Conservation (phyloP, 1,140 invertebrate genomes). For the Drosophila eugracilis region DNA sequence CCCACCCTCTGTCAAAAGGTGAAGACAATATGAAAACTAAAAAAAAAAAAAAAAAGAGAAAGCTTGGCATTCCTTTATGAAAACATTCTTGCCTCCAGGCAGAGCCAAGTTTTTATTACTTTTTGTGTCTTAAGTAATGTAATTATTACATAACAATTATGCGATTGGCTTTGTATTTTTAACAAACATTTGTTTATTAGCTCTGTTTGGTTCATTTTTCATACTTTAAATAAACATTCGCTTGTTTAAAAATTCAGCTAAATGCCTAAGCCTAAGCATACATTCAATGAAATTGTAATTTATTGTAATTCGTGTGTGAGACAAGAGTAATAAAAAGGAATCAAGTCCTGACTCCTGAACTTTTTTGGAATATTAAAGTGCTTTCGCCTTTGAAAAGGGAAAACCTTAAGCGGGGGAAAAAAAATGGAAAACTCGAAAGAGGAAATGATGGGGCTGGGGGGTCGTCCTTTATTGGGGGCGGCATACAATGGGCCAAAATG, state of each 20-base stretch:
- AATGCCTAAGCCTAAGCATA: neutral
- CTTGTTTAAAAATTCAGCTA: neutral
- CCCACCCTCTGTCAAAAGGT: conserved; percentile 5
- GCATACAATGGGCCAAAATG: conserved; percentile 39
- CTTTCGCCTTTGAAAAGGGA: neutral
- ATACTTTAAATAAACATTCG: too few species aligned
- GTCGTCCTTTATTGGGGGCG: conserved; percentile 1
- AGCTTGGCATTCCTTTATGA: neutral
- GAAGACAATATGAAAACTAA: conserved; percentile 19
- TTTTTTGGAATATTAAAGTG: conserved; percentile 26
- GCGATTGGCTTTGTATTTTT: too few species aligned
- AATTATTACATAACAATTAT: neutral
- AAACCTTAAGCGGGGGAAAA: conserved; percentile 8
- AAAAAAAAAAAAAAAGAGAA: neutral
- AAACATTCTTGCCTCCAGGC: conserved; percentile 9
- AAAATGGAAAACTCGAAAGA: conserved; percentile 14
- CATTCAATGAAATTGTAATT: conserved; percentile 3
- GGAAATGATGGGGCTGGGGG: conserved; percentile 5
- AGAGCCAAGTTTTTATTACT: neutral
- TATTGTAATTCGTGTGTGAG: neutral
- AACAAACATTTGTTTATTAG: too few species aligned
- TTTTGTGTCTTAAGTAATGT: neutral
- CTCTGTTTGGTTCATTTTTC: too few species aligned
- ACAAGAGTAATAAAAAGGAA: conserved; percentile 11
- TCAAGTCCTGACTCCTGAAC: conserved; percentile 3